Percentiles rank a stretch among this genome's conserved stretches.
phyloP scores from a whole-genome alignment of 2,888 invertebrate species.

The Nemoura dubitans region DNA sequence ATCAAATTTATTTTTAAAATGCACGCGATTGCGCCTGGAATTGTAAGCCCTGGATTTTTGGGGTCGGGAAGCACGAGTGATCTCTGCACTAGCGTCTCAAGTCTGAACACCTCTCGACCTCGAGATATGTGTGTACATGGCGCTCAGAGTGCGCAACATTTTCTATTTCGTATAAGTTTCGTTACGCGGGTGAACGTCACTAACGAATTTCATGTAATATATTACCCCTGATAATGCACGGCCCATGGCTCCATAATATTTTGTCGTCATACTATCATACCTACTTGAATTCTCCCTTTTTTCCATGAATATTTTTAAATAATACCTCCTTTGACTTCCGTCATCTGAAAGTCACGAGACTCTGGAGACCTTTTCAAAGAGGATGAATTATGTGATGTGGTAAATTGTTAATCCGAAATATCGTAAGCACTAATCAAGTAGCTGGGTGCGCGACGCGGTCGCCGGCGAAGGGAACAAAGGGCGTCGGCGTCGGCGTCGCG shows the following conservation, averaged over 20 bases:
- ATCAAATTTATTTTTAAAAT: too few species aligned
- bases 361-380: constrained; percentile 7
- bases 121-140: too few species aligned
- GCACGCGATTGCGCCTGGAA: too few species aligned
- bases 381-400: constrained; percentile 12
- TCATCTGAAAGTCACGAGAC: background rate
- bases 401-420: constrained; percentile 7
- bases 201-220: background rate
- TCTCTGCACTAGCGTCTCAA: too few species aligned
- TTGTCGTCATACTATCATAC: background rate
- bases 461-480: background rate
- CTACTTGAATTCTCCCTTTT: constrained; percentile 7
- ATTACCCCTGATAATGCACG: background rate
- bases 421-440: background rate
- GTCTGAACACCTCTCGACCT: too few species aligned
- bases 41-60: too few species aligned
- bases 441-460: background rate
- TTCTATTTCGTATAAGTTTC: background rate
- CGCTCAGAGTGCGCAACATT: background rate
- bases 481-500: background rate
- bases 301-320: constrained; percentile 32
- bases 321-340: constrained; percentile 29
- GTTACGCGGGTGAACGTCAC: background rate
- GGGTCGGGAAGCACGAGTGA: too few species aligned
- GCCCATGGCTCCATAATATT: background rate